These are phyloP conservation scores for Sceliomorpha sp. DNA, from an alignment of 2,888 invertebrate genomes.

Conservation along the genomic window DNA sequence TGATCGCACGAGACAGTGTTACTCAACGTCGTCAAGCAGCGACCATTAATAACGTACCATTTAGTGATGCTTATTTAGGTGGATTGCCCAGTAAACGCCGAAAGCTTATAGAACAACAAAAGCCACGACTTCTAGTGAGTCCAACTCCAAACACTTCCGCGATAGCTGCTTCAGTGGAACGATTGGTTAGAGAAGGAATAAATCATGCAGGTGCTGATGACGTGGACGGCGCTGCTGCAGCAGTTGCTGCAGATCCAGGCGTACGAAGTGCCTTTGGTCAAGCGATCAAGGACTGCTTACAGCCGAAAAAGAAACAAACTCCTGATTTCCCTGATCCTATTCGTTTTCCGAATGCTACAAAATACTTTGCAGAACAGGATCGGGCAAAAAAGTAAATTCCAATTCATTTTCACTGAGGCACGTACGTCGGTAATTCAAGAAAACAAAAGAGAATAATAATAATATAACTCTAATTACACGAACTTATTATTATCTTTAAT, in stretches of 20 bases:
- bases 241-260: constrained; percentile 72
- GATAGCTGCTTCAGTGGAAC: constrained; percentile 74
- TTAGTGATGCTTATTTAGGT: constrained; percentile 94
- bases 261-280: constrained; percentile 77
- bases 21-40: constrained; percentile 85
- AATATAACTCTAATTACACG: constrained; percentile 16
- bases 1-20: constrained; percentile 90
- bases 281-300: constrained; percentile 75
- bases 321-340: constrained; percentile 79
- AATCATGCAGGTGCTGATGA: constrained; percentile 73
- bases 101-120: constrained; percentile 85
- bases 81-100: constrained; percentile 95
- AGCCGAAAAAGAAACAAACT: constrained; percentile 69
- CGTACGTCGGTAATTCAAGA: neutral
- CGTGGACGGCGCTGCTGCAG: constrained; percentile 73
- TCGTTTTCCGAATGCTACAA: constrained; percentile 81
- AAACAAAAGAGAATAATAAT: constrained; percentile 1
- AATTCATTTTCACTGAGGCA: neutral
- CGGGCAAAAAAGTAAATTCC: constrained; percentile 66
- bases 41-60: constrained; percentile 82
- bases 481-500: constrained; percentile 17
- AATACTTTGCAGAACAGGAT: constrained; percentile 75
- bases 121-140: constrained; percentile 73
- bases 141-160: constrained; percentile 71
- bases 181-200: constrained; percentile 73